Conservation (phyloP, 1,140 invertebrate genomes). For the Drosophila erecta region DNA sequence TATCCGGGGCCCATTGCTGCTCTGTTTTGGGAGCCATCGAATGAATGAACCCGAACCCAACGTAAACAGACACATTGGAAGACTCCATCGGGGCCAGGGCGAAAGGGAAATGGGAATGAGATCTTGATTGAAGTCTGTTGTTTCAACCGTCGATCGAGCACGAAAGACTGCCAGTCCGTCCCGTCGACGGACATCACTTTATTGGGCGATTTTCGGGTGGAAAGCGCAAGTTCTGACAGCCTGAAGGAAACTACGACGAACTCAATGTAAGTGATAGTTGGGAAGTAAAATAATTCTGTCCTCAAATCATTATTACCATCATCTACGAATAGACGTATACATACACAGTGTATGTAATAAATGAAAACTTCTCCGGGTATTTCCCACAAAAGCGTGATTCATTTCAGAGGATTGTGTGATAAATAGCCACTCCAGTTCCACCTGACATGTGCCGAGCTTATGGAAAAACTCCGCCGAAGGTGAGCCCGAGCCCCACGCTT, state of each 20-base stretch:
- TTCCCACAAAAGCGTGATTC: conserved; percentile 9
- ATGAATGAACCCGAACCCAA: conserved; percentile 51
- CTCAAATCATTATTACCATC: too few species aligned
- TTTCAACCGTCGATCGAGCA: conserved; percentile 30
- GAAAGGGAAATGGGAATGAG: conserved; percentile 13
- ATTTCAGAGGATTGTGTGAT: conserved; percentile 24
- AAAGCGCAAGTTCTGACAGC: conserved; percentile 18
- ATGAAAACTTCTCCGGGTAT: not conserved
- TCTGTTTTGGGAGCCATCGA: conserved; percentile 45
- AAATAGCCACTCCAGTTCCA: conserved; percentile 18
- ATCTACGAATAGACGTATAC: too few species aligned
- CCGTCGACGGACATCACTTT: conserved; percentile 20
- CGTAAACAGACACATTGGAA: conserved; percentile 63
- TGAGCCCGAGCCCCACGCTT: conserved; percentile 7
- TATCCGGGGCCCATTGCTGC: conserved; percentile 55
- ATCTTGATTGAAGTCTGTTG: conserved; percentile 56
- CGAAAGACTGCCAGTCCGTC: conserved; percentile 23
- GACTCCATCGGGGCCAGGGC: conserved; percentile 14
- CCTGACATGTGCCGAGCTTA: conserved; percentile 16
- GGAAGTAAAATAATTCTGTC: too few species aligned
- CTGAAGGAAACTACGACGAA: not conserved
- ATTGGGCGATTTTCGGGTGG: conserved; percentile 13
- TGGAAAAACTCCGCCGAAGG: conserved; percentile 18
- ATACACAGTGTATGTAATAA: too few species aligned
- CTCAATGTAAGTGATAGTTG: too few species aligned